These are phyloP conservation scores for Pristionchus maxplancki DNA, from an alignment of 2,888 invertebrate species.

Conservation along the genomic window DNA sequence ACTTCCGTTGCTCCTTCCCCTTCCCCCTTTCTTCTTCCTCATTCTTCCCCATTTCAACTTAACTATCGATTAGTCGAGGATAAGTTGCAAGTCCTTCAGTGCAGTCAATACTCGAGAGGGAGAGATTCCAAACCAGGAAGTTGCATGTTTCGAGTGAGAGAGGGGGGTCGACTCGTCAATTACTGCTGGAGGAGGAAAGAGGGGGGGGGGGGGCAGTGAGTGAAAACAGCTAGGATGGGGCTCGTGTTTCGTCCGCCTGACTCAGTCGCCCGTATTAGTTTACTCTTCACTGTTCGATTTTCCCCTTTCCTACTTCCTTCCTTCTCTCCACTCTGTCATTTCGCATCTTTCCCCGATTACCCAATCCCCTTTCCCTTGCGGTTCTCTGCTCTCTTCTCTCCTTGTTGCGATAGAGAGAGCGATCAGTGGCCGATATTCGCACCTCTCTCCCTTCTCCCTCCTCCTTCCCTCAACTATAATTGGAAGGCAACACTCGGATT, in stretches of 20 bases:
- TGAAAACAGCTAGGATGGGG: constrained; percentile 19
- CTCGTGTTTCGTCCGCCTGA: neutral
- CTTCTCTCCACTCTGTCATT: neutral
- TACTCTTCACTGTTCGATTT: constrained; percentile 39
- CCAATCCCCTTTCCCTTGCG: neutral
- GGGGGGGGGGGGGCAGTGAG: neutral
- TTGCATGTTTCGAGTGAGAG: neutral
- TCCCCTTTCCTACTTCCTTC: neutral
- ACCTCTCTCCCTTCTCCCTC: neutral
- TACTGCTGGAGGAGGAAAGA: neutral
- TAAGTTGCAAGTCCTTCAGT: constrained; percentile 16
- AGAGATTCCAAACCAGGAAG: constrained; percentile 14
- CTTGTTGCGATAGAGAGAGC: neutral
- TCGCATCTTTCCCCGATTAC: constrained; percentile 1
- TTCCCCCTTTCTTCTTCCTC: neutral
- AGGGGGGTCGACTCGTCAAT: neutral
- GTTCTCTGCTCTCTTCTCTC: neutral
- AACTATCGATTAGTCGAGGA: constrained; percentile 8
- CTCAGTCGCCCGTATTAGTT: neutral
- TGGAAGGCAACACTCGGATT: neutral
- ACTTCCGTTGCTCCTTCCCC: neutral
- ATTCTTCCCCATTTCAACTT: neutral
- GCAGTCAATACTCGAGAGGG: neutral
- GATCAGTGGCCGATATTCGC: neutral
- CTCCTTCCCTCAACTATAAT: neutral